Evolutionary conservation across 2,888 invertebrate species (phyloP), one percentile per base, ranked within the genome.

Genomic region (Cantharis lateralis): DNA sequence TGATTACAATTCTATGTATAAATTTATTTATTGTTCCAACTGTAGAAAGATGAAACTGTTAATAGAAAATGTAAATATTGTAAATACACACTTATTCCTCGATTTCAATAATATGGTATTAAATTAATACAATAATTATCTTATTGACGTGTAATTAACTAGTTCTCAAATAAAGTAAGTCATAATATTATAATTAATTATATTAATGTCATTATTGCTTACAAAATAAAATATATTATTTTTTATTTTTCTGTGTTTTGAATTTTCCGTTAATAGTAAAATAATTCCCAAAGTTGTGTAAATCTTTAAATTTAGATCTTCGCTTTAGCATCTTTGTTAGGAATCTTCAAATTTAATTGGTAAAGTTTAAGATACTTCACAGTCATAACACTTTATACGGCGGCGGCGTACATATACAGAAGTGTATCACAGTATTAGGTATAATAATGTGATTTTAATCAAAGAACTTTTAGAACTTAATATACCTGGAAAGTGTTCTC

Each of bases 11-110:
- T 62, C n/a, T 62, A 15, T 72, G 15, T 72, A 15, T 69, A 15
- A 64, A 68, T 66, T 20, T 64, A 69, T 70, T 74, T 64, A 24
- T 74, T 20, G 26, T 68, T 15, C 15, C 24, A 13, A 64, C 2
- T 15, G 15, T 63, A 18, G 62, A 63, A 70, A 70, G 74, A 70
- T 74, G 70, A 74, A 74, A 74, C 11, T 64, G 18, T 48, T 48
- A 26, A 24, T 62, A 32, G 15, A 68, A n/a, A n/a, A 9, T 66
- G 74, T 74, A 74, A 18, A 74, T 74, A 69, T 28, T 66, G 64
- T 66, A 66, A 66, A 66, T 66, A 66, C 13, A 66, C 13, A 66
- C n/a, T 66, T 66, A 66, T 66, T 16, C 64, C 24, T 66, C 20
- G 24, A 66, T 66, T 66, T 48, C 48, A 48, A 48, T n/a, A n/a